A percentile compares a stretch with the other conserved stretches of the same genome.
phyloP scores from a whole-genome alignment of 1,140 invertebrate genomes.

The Conus ventricosus region DNA sequence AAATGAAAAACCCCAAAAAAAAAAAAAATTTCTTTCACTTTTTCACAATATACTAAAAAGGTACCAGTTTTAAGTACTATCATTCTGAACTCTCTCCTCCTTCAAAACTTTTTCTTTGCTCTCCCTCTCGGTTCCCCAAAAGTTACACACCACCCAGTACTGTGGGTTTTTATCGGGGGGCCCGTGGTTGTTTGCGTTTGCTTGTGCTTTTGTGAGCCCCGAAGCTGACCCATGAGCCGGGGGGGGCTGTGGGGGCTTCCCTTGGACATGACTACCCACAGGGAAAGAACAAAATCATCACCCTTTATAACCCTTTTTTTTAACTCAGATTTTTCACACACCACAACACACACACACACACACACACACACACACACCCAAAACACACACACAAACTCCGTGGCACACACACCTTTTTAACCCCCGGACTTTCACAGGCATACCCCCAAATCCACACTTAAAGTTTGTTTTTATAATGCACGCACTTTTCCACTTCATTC shows the following conservation, averaged over 20 bases:
- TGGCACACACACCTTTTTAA: too few species aligned
- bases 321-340: background rate
- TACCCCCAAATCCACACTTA: too few species aligned
- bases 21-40: too few species aligned
- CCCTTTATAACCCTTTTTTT: background rate
- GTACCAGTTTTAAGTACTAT: too few species aligned
- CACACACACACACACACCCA: background rate
- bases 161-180: constrained; percentile 70
- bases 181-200: constrained; percentile 72
- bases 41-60: too few species aligned
- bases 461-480: too few species aligned
- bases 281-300: background rate
- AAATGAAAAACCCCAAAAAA: too few species aligned
- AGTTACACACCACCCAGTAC: background rate
- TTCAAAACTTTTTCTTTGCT: too few species aligned
- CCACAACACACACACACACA: constrained; percentile 13
- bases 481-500: too few species aligned
- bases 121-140: too few species aligned
- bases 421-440: too few species aligned
- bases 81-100: too few species aligned
- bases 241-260: constrained; percentile 39
- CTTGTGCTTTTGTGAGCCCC: constrained; percentile 58
- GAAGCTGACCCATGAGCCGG: constrained; percentile 9
- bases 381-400: background rate
- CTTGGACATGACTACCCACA: constrained; percentile 41